These are phyloP conservation scores for Ophiodon elongatus DNA, from an alignment of 2,113 vertebrate species.

Conservation along the genomic window DNA sequence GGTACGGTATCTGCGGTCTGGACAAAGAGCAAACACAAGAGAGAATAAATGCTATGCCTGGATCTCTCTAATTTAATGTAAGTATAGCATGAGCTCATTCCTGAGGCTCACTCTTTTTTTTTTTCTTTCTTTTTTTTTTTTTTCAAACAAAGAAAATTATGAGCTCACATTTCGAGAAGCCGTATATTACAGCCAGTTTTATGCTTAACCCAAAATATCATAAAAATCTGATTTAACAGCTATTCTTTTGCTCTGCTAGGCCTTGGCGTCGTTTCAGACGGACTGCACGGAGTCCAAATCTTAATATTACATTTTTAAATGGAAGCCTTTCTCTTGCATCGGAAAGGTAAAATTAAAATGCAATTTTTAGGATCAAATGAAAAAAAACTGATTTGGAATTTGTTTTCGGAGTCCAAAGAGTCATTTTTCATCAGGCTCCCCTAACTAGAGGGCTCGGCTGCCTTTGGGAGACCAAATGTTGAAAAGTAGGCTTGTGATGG, in stretches of 20 bases:
- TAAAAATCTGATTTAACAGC: slow-evolving; percentile 49
- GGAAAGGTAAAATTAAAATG: slow-evolving; percentile 21
- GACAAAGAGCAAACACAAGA: slow-evolving; percentile 64
- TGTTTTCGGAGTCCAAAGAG: background rate
- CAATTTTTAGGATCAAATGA: slow-evolving; percentile 30
- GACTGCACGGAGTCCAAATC: slow-evolving; percentile 22
- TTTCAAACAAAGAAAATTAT: slow-evolving; percentile 76
- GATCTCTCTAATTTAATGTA: slow-evolving; percentile 82
- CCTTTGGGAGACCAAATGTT: background rate
- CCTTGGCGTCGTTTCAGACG: slow-evolving; percentile 20
- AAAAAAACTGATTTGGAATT: slow-evolving; percentile 37
- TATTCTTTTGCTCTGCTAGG: slow-evolving; percentile 29
- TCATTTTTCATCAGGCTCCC: background rate
- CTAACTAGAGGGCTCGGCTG: background rate
- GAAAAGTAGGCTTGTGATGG: background rate
- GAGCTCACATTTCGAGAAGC: slow-evolving; percentile 75
- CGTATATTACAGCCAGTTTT: slow-evolving; percentile 63
- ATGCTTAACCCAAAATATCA: slow-evolving; percentile 57
- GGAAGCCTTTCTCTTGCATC: slow-evolving; percentile 9
- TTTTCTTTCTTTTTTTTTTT: slow-evolving; percentile 34
- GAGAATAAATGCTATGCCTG: slow-evolving; percentile 71
- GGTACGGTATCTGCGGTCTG: slow-evolving; percentile 65
- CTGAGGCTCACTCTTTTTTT: slow-evolving; percentile 51
- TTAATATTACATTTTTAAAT: slow-evolving; percentile 32
- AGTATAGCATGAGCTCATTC: slow-evolving; percentile 82